Conservation (phyloP, 2,113 vertebrate species). For the Tupaia chinensis region DNA sequence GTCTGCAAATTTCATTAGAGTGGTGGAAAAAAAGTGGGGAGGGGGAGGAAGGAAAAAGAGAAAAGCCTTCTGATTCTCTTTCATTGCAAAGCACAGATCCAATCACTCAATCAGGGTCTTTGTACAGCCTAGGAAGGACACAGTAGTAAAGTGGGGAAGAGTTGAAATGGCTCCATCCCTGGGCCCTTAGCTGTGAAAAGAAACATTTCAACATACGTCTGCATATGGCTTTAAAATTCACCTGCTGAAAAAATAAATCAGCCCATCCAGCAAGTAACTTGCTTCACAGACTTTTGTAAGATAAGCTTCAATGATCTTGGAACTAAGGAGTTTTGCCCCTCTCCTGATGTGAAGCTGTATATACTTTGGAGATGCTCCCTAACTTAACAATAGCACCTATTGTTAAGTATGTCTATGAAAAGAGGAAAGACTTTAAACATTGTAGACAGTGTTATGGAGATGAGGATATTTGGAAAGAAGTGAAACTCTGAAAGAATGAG, state of each 20-base stretch:
- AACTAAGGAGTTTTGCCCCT: background rate
- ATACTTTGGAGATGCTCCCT: background rate
- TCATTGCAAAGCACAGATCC: slow-evolving; percentile 78
- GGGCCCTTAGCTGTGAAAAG: slow-evolving; percentile 61
- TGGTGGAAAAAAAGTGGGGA: slow-evolving; percentile 88
- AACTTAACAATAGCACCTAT: background rate
- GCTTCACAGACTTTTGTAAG: background rate
- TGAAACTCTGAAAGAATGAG: background rate
- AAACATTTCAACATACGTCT: slow-evolving; percentile 81
- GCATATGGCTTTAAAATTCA: slow-evolving; percentile 85
- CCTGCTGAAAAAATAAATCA: slow-evolving; percentile 79
- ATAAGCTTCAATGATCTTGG: background rate
- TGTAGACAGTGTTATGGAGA: background rate
- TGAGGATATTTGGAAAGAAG: background rate
- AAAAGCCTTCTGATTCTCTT: slow-evolving; percentile 75
- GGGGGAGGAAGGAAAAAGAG: background rate
- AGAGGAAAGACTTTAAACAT: background rate
- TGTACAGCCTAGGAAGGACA: slow-evolving; percentile 66
- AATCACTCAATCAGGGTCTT: slow-evolving; percentile 80
- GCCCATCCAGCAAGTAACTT: slow-evolving; percentile 52
- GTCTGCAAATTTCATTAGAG: slow-evolving; percentile 96
- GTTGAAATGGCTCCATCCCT: slow-evolving; percentile 67
- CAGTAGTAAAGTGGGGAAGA: slow-evolving; percentile 13
- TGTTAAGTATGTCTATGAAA: background rate
- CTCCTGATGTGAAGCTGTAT: background rate